phyloP scores from a whole-genome alignment of 2,888 invertebrate species.

The Pocota personata region DNA sequence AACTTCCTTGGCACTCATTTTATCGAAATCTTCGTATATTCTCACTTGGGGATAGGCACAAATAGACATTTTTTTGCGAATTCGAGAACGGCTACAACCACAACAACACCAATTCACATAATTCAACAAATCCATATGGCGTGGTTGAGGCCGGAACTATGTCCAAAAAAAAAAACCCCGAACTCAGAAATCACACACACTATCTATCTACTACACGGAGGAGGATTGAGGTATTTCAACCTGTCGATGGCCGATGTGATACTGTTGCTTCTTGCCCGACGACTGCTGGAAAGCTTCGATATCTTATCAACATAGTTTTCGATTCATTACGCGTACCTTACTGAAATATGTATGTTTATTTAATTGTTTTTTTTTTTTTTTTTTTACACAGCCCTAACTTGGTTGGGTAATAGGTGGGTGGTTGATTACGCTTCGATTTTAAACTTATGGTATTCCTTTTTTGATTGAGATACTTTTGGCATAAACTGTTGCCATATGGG shows the following conservation, averaged over 20 bases:
- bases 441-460: conserved; percentile 7
- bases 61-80: conserved; percentile 81
- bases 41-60: conserved; percentile 81
- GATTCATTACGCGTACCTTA: conserved; percentile 55
- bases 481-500: no score
- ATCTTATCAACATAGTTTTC: conserved; percentile 44
- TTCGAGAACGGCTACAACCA: conserved; percentile 66
- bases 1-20: conserved; percentile 83
- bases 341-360: conserved; percentile 19
- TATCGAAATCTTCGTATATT: conserved; percentile 83
- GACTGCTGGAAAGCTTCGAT: conserved; percentile 1
- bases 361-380: not conserved
- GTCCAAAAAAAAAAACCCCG: not conserved
- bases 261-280: conserved; percentile 26
- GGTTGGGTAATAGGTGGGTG: not conserved
- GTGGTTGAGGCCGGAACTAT: not conserved
- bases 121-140: conserved; percentile 73
- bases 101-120: conserved; percentile 66
- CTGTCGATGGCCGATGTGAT: conserved; percentile 34
- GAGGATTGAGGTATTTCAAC: conserved; percentile 18
- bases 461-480: not conserved
- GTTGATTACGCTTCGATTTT: not conserved
- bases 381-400: conserved; percentile 1
- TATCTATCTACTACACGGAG: not conserved
- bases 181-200: not conserved